A percentile compares a stretch with the other conserved stretches of the same genome.
Conservation (phyloP, 2,888 invertebrate species). For the Noctua fimbriata region DNA sequence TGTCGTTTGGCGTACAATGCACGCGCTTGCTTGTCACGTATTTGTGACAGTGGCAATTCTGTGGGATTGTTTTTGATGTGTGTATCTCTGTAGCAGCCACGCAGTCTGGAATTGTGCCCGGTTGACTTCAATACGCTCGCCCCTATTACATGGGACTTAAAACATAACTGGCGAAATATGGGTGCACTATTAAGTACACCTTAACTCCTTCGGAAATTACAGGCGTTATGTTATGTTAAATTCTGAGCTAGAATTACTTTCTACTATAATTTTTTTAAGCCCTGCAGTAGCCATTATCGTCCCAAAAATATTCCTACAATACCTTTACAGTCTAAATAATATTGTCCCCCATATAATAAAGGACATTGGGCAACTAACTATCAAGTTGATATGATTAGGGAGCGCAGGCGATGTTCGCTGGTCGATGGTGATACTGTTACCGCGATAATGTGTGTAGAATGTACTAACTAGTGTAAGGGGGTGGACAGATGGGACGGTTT, state of each 20-base stretch:
- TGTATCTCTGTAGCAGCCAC: no score
- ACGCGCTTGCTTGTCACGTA: no score
- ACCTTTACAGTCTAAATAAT: neutral
- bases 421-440: slow-evolving; percentile 69
- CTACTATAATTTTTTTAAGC: neutral
- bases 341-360: neutral
- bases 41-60: neutral
- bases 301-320: neutral
- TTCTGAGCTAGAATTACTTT: neutral
- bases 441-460: slow-evolving; percentile 65
- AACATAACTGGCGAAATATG: no score
- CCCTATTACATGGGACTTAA: no score
- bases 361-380: slow-evolving; percentile 30
- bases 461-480: slow-evolving; percentile 47
- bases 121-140: no score
- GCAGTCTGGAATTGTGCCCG: no score
- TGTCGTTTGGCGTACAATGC: no score
- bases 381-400: slow-evolving; percentile 69
- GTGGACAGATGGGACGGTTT: slow-evolving; percentile 5
- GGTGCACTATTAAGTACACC: no score
- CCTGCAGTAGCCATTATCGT: neutral
- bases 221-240: neutral
- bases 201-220: no score
- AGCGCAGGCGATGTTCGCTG: slow-evolving; percentile 49
- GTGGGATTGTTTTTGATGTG: neutral